These are phyloP conservation scores for Agonopterix arenella DNA, from an alignment of 2,888 invertebrate species.

Conservation along the genomic window DNA sequence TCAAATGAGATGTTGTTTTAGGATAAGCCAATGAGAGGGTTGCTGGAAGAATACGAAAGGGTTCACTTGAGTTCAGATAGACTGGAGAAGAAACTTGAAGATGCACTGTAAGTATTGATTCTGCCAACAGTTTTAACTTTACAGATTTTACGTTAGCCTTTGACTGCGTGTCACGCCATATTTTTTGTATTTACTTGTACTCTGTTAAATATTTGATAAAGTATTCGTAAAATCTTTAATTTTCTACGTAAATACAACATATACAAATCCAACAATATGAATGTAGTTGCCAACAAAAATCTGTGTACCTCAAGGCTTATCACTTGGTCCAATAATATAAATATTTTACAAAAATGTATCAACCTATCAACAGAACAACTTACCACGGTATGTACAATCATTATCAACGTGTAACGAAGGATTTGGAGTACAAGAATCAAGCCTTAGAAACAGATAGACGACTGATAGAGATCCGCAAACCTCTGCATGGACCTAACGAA, in stretches of 20 bases:
- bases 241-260: too few relatives aligned
- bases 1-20: conserved; percentile 37
- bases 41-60: conserved; percentile 84
- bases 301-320: neutral
- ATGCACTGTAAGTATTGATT: conserved; percentile 76
- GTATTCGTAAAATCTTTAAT: too few relatives aligned
- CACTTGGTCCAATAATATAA: neutral
- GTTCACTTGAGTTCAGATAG: conserved; percentile 80
- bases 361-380: conserved; percentile 62
- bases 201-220: too few relatives aligned
- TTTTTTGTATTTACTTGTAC: too few relatives aligned
- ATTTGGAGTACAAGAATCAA: conserved; percentile 85
- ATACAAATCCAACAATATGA: too few relatives aligned
- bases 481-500: conserved; percentile 67
- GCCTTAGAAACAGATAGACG: conserved; percentile 86
- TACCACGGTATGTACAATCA: conserved; percentile 77
- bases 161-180: too few relatives aligned
- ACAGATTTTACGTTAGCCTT: too few relatives aligned
- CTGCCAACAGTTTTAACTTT: neutral
- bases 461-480: conserved; percentile 82
- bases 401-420: conserved; percentile 77
- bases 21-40: conserved; percentile 84
- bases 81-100: conserved; percentile 81
- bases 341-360: neutral
- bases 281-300: neutral